These are phyloP conservation scores for Melanocharis versteri DNA, from an alignment of 2,113 vertebrate genomes.

Conservation along the genomic window DNA sequence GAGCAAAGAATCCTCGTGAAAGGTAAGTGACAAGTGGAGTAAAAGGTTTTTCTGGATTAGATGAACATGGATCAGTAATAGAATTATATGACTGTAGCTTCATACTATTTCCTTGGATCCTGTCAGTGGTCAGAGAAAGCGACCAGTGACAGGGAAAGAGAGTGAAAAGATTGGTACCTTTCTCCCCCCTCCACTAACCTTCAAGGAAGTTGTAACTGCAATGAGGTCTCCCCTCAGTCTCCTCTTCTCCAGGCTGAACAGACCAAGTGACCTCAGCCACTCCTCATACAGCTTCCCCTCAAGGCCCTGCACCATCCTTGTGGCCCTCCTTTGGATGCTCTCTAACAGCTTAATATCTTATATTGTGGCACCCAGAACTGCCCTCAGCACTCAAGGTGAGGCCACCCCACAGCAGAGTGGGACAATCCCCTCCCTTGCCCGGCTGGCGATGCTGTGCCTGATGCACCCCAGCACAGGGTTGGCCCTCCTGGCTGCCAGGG, in stretches of 20 bases:
- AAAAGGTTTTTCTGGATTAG: neutral
- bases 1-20: neutral
- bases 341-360: fast-evolving
- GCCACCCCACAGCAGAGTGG: fast-evolving
- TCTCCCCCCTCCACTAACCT: fast-evolving
- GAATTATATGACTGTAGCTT: neutral
- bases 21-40: neutral
- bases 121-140: neutral
- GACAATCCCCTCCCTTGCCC: neutral
- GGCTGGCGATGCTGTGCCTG: fast-evolving
- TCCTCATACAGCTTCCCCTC: fast-evolving
- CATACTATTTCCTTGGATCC: neutral
- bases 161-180: neutral
- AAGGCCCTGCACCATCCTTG: neutral
- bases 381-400: neutral
- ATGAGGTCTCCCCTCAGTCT: neutral
- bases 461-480: fast-evolving
- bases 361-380: neutral
- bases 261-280: neutral
- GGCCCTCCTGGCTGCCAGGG: neutral
- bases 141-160: neutral
- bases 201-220: neutral
- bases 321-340: fast-evolving
- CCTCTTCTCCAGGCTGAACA: neutral
- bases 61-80: neutral